A percentile compares a stretch with the other conserved stretches of the same genome.
Evolutionary conservation across 1,140 invertebrate species (phyloP).

Genomic region (Macrocentrus cingulum): DNA sequence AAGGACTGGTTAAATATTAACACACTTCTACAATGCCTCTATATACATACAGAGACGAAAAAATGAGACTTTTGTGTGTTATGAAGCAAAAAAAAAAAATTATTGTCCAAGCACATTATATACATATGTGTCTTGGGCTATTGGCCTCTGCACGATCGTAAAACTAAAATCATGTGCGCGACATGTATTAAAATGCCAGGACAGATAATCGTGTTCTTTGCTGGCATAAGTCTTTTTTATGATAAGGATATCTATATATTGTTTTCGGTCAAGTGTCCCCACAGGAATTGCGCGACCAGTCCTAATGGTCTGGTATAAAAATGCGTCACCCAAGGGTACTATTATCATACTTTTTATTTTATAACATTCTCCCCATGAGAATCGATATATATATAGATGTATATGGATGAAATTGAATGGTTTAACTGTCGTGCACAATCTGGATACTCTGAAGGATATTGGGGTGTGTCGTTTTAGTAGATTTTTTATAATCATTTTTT

Average conservation of each 20-base stretch:
- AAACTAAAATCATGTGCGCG: neutral
- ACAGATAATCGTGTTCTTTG: constrained; percentile 41
- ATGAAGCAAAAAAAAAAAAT: constrained; percentile 1
- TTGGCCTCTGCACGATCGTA: too few relatives aligned
- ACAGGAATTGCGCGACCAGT: constrained; percentile 45
- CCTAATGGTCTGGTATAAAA: constrained; percentile 41
- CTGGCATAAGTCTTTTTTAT: constrained; percentile 50
- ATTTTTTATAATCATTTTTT: too few relatives aligned
- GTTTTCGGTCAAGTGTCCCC: constrained; percentile 50
- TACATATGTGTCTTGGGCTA: too few relatives aligned
- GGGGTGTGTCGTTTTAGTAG: too few relatives aligned
- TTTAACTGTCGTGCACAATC: too few relatives aligned
- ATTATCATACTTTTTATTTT: constrained; percentile 35
- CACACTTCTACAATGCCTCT: constrained; percentile 51
- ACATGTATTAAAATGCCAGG: constrained; percentile 1
- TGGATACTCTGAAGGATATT: too few relatives aligned
- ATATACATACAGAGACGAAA: constrained; percentile 37
- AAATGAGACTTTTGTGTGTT: constrained; percentile 2
- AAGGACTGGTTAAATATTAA: constrained; percentile 59
- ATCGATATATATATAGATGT: too few relatives aligned
- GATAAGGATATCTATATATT: constrained; percentile 24
- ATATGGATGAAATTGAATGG: too few relatives aligned
- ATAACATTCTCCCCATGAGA: neutral
- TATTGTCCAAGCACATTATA: neutral
- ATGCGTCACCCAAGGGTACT: constrained; percentile 44